phyloP scores from a whole-genome alignment of 1,140 invertebrate species.

The Drosophila ercepeae region DNA sequence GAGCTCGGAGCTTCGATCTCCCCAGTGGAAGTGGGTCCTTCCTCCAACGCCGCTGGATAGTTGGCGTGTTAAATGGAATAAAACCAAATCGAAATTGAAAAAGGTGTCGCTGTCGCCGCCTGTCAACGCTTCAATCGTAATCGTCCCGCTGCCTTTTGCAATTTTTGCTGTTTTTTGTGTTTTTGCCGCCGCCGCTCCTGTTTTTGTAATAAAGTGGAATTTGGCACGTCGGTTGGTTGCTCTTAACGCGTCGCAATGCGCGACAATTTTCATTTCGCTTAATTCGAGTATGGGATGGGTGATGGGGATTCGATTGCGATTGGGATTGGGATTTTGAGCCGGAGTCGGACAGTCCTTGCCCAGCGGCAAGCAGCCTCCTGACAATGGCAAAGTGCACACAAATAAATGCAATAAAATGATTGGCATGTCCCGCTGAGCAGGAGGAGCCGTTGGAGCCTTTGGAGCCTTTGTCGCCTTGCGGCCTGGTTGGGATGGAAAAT shows the following conservation, averaged over 20 bases:
- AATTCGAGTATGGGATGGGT: conserved; percentile 51
- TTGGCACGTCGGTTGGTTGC: conserved; percentile 70
- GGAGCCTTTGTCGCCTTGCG: conserved; percentile 42
- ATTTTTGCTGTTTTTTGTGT: conserved; percentile 9
- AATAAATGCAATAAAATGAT: conserved; percentile 82
- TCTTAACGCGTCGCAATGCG: conserved; percentile 68
- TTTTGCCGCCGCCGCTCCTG: conserved; percentile 25
- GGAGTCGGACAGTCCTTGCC: conserved; percentile 3
- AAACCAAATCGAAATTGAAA: conserved; percentile 78
- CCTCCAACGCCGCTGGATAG: conserved; percentile 11
- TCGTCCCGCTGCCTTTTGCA: conserved; percentile 4
- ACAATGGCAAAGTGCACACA: conserved; percentile 79
- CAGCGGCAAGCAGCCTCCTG: conserved; percentile 18
- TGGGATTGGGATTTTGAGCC: not conserved
- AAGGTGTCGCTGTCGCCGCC: conserved; percentile 76
- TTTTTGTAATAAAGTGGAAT: conserved; percentile 78
- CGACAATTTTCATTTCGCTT: conserved; percentile 78
- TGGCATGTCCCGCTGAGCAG: conserved; percentile 66
- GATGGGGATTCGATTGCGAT: conserved; percentile 2
- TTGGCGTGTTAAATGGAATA: conserved; percentile 75
- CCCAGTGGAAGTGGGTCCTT: not conserved
- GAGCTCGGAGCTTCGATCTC: conserved; percentile 5
- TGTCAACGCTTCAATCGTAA: conserved; percentile 41
- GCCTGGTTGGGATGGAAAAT: not conserved
- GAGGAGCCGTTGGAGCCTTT: conserved; percentile 42